These are phyloP conservation scores for Pollenia griseotomentosa DNA, from an alignment of 2,888 invertebrate species.

Conservation along the genomic window DNA sequence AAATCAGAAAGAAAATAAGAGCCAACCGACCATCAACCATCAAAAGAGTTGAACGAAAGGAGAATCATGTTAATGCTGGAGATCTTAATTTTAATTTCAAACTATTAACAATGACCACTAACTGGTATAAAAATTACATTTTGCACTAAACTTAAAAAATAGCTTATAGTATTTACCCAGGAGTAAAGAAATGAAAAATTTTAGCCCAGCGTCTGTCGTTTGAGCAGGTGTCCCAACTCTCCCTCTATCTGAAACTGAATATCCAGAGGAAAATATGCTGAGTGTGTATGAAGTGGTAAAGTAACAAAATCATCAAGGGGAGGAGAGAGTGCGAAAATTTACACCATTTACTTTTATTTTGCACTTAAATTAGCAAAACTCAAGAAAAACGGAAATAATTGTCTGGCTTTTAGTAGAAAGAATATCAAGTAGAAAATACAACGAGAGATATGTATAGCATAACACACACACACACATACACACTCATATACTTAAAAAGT, in stretches of 20 bases:
- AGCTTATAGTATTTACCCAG: conserved; percentile 38
- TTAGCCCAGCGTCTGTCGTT: not conserved
- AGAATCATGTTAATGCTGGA: conserved; percentile 46
- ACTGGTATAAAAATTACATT: conserved; percentile 57
- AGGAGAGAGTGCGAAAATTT: conserved; percentile 12
- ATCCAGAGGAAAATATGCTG: too few species aligned
- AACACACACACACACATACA: not conserved
- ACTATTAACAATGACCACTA: conserved; percentile 61
- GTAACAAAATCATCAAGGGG: not conserved
- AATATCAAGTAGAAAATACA: conserved; percentile 8
- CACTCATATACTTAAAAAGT: conserved; percentile 29
- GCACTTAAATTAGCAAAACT: conserved; percentile 56
- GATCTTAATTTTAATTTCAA: conserved; percentile 59
- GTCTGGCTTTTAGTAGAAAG: conserved; percentile 43
- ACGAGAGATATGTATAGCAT: not conserved
- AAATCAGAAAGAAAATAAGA: not conserved
- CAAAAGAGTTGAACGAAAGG: too few species aligned
- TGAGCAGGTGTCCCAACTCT: not conserved
- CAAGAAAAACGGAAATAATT: conserved; percentile 54
- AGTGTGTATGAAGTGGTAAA: not conserved
- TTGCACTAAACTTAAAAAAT: conserved; percentile 61
- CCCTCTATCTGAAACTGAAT: too few species aligned
- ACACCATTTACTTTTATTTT: conserved; percentile 24
- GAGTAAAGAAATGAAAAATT: conserved; percentile 47
- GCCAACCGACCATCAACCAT: too few species aligned